Base-by-base conservation (phyloP, 2,888 invertebrate species). In the Trichacis sp. region DNA sequence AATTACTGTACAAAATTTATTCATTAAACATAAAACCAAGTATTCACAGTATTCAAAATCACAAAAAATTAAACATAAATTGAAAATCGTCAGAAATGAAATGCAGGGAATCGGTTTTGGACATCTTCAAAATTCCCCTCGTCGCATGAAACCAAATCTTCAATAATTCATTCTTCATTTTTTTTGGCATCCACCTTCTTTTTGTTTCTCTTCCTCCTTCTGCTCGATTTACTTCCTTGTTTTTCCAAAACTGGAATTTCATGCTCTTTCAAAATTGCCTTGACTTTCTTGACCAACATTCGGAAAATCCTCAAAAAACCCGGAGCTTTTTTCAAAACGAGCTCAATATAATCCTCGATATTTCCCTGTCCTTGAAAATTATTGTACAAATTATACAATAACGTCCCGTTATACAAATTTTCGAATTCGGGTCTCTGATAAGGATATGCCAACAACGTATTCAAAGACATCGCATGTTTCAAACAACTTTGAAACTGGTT, bases 391-490 rank as follows among this genome's bases (percentile, higher is more conserved):
- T 94, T 94, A 74, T 93, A 94, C 0, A 92, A 79, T 81, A 93
- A 90, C 0, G 92, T 91, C 0, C 94, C 93, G 82, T 92, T 91
- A 70, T 88, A 93, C 64, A 89, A 86, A 73, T 89, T 88, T n/a
- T 88, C 88, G 75, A 91, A 87, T 33, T 86, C 84, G 38, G 89
- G 87, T 68, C 85, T 82, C 30, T 86, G 77, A 75, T 89, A 89
- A 0, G 91, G 91, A 58, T 83, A 85, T 57, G 87, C 85, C 50
- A 93, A 86, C 36, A 94, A 76, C 0, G 85, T 86, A 84, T 94
- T 94, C 8, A 94, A 82, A 72, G 88, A 84, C 71, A 88, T 88
- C 1, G 88, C 81, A 70, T 89, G 88, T 8, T 85, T 84, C 33
- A 91, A 78, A 73, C 89, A 88, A 81, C 87, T 88, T 78, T 92